phyloP scores from a whole-genome alignment of 2,888 invertebrate genomes.

The Mactromeris polynyma region DNA sequence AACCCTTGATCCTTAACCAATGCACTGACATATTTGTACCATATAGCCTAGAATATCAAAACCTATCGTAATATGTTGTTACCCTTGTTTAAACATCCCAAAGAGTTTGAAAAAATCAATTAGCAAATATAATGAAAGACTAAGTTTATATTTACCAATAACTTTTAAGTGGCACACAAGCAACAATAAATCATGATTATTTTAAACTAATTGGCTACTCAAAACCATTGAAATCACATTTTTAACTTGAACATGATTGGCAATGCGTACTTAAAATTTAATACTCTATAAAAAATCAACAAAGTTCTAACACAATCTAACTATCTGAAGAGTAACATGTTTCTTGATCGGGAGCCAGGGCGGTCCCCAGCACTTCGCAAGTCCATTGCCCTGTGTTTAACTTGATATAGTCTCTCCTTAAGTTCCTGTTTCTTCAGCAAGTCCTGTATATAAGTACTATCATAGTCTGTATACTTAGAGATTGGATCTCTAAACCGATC shows the following conservation, averaged over 20 bases:
- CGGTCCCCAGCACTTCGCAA: slow-evolving; percentile 69
- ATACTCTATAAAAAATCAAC: slow-evolving; percentile 15
- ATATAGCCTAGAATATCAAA: too few relatives aligned
- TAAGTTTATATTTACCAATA: not conserved
- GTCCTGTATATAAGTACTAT: slow-evolving; percentile 74
- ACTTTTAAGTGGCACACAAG: not conserved
- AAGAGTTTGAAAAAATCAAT: not conserved
- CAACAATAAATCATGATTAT: not conserved
- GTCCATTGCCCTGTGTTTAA: slow-evolving; percentile 75
- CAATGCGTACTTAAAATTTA: not conserved
- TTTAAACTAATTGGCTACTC: not conserved
- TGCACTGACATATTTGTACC: too few relatives aligned
- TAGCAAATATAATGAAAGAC: not conserved
- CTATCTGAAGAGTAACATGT: slow-evolving; percentile 77
- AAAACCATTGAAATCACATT: not conserved
- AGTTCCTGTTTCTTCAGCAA: slow-evolving; percentile 77
- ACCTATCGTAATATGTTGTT: too few relatives aligned
- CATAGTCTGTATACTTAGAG: slow-evolving; percentile 72
- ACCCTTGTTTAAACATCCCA: too few relatives aligned
- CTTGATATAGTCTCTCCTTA: slow-evolving; percentile 79
- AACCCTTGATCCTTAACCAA: too few relatives aligned
- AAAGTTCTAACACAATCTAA: not conserved
- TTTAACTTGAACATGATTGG: not conserved
- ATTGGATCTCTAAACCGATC: slow-evolving; percentile 68
- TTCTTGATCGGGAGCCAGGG: slow-evolving; percentile 70